Conservation (phyloP, 2,797 vertebrate species). For the Enteromius mattozi region DNA sequence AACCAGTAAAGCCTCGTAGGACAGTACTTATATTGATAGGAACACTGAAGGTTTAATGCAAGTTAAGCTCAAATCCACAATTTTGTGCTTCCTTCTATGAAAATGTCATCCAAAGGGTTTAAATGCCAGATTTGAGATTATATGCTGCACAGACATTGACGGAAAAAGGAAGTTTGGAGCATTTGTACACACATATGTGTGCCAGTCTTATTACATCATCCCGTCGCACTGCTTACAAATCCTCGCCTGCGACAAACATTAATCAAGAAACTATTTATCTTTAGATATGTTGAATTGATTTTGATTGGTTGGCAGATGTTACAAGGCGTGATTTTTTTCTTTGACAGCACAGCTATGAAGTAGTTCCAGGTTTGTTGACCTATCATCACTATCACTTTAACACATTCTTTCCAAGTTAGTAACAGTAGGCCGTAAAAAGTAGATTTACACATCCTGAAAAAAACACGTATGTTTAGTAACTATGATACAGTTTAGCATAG, state of each 20-base stretch:
- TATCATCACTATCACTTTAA: neutral
- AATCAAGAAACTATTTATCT: neutral
- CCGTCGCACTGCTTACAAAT: neutral
- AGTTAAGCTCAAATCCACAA: neutral
- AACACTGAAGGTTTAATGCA: neutral
- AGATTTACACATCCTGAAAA: neutral
- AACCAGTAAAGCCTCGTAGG: neutral
- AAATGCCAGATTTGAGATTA: neutral
- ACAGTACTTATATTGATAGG: neutral
- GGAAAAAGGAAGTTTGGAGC: neutral
- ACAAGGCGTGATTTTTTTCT: neutral
- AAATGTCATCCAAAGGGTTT: neutral
- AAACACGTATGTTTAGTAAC: neutral
- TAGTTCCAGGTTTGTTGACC: conserved; percentile 12
- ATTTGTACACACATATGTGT: conserved; percentile 3
- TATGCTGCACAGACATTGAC: neutral
- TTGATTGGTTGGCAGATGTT: conserved; percentile 3
- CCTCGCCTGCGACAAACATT: neutral
- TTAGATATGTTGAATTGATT: neutral
- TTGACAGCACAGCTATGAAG: neutral
- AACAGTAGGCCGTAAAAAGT: neutral
- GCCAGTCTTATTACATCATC: neutral
- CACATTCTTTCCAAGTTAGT: neutral
- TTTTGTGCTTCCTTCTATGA: neutral
- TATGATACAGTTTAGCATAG: neutral